These are phyloP conservation scores for Chlamydotis undulata DNA, from an alignment of 2,113 vertebrate species.

Conservation along the genomic window DNA sequence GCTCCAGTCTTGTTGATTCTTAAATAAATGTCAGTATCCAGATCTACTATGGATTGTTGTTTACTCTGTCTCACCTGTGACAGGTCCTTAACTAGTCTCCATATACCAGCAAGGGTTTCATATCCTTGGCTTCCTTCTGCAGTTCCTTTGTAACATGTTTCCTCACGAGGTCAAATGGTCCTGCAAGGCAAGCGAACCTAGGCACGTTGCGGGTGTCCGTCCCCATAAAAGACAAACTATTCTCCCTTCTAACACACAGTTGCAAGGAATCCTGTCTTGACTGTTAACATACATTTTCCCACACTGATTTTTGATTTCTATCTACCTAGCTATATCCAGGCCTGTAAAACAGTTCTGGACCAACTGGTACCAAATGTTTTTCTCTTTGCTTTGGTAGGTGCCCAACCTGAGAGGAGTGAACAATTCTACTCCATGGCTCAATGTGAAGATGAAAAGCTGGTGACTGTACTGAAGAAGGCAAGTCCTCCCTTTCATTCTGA, in stretches of 20 bases:
- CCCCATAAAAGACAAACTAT: background rate
- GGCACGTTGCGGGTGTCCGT: background rate
- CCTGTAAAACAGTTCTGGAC: background rate
- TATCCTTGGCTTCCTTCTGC: background rate
- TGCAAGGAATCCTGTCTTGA: background rate
- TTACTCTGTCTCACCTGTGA: background rate
- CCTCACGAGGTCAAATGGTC: background rate
- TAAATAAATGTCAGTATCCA: background rate
- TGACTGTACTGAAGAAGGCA: background rate
- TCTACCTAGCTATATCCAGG: background rate
- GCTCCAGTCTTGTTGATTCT: background rate
- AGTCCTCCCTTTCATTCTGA: background rate
- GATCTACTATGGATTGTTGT: background rate
- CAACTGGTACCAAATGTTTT: background rate
- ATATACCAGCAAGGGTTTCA: background rate
- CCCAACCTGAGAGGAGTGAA: background rate
- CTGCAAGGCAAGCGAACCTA: background rate
- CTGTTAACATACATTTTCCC: background rate
- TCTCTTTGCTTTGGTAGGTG: background rate
- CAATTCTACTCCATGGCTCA: background rate
- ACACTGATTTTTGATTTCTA: background rate
- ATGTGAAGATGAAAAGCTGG: background rate
- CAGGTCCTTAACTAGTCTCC: background rate
- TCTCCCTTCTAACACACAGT: background rate
- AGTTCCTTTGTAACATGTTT: background rate